phyloP scores from a whole-genome alignment of 2,888 invertebrate genomes.

The Drosophila robusta region DNA sequence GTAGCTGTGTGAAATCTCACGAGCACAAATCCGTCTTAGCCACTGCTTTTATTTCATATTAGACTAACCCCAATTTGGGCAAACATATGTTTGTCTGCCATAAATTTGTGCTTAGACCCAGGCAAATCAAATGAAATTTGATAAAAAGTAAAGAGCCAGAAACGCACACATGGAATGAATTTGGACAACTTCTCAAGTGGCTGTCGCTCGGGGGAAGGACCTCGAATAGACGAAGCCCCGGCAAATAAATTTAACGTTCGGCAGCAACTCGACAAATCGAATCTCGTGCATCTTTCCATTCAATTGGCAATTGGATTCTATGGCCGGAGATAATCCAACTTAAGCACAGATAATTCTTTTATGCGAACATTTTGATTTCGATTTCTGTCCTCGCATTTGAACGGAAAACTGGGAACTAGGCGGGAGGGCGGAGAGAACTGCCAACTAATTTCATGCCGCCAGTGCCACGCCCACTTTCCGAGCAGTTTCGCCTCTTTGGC shows the following conservation, averaged over 20 bases:
- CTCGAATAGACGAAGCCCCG: slow-evolving; percentile 40
- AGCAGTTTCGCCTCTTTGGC: slow-evolving; percentile 17
- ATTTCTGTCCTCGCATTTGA: slow-evolving; percentile 62
- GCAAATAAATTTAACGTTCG: slow-evolving; percentile 59
- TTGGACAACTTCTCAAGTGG: slow-evolving; percentile 63
- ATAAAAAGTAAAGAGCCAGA: slow-evolving; percentile 40
- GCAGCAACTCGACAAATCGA: slow-evolving; percentile 61
- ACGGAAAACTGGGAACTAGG: slow-evolving; percentile 2
- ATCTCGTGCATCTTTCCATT: slow-evolving; percentile 73
- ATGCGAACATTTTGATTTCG: slow-evolving; percentile 78
- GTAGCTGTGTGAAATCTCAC: background rate
- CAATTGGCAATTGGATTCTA: slow-evolving; percentile 77
- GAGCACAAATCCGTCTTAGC: background rate
- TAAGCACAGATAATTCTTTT: slow-evolving; percentile 80
- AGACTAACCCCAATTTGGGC: slow-evolving; percentile 43
- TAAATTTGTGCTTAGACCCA: slow-evolving; percentile 46
- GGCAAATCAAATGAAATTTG: slow-evolving; percentile 68
- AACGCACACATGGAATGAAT: slow-evolving; percentile 28
- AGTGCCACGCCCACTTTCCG: slow-evolving; percentile 58
- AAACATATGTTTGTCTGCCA: slow-evolving; percentile 52
- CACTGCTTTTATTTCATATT: slow-evolving; percentile 11
- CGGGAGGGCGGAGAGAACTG: slow-evolving; percentile 45
- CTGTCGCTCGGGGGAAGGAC: slow-evolving; percentile 28
- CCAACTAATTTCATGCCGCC: slow-evolving; percentile 67
- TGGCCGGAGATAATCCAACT: slow-evolving; percentile 78